Evolutionary conservation across 2,888 invertebrate species (phyloP).

Genomic region (Drosophila nigricruria): DNA sequence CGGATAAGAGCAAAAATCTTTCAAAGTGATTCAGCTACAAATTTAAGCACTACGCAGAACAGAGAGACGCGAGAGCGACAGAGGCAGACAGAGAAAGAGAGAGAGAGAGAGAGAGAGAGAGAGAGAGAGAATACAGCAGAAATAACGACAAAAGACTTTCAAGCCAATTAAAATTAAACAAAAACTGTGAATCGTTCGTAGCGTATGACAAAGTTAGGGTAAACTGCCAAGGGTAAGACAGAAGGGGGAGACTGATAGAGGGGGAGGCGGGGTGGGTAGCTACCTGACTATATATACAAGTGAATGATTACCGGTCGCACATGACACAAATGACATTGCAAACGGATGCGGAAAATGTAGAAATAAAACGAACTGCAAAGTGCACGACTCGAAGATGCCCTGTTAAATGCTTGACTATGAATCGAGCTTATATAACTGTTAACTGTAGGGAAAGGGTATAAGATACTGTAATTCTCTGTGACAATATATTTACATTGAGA

Average conservation of each 20-base stretch:
- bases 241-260: neutral
- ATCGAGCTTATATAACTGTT: neutral
- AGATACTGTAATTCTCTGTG: no score
- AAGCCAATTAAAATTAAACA: slow-evolving; percentile 67
- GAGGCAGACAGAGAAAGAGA: neutral
- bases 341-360: slow-evolving; percentile 75
- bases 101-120: neutral
- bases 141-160: slow-evolving; percentile 51
- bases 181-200: slow-evolving; percentile 45
- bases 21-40: slow-evolving; percentile 45
- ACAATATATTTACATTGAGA: neutral
- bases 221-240: neutral
- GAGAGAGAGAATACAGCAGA: neutral
- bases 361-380: slow-evolving; percentile 12
- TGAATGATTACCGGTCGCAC: slow-evolving; percentile 67
- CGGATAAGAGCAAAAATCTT: slow-evolving; percentile 36
- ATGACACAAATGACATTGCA: slow-evolving; percentile 78
- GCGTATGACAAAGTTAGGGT: slow-evolving; percentile 22
- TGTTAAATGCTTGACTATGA: neutral
- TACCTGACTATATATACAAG: slow-evolving; percentile 30
- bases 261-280: no score
- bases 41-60: slow-evolving; percentile 42
- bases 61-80: neutral
- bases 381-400: slow-evolving; percentile 12
- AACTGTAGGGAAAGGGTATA: neutral